A percentile compares a stretch with the other conserved stretches of the same genome.
These are phyloP conservation scores for Lucilia sericata DNA, from an alignment of 1,140 invertebrate species.

Conservation along the genomic window DNA sequence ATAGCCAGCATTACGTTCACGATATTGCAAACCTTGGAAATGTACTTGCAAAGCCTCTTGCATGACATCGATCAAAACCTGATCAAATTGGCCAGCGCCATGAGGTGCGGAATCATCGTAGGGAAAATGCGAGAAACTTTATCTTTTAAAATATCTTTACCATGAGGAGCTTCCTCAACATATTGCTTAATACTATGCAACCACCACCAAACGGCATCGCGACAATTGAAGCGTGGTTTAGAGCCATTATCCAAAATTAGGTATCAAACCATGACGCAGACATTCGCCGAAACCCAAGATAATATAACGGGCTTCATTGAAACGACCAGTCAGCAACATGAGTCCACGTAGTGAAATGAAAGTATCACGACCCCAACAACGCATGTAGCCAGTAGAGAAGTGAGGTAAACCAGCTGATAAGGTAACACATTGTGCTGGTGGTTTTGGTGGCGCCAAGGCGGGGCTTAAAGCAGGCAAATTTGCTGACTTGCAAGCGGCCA, in stretches of 20 bases:
- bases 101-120: conserved; percentile 81
- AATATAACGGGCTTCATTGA: conserved; percentile 88
- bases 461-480: conserved; percentile 83
- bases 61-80: conserved; percentile 89
- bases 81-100: conserved; percentile 75
- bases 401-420: conserved; percentile 87
- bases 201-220: conserved; percentile 99
- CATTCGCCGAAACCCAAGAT: conserved; percentile 92
- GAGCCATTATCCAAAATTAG: conserved; percentile 93
- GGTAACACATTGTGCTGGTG: conserved; percentile 69
- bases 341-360: conserved; percentile 95
- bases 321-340: conserved; percentile 84
- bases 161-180: conserved; percentile 79
- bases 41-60: conserved; percentile 93
- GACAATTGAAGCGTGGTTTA: conserved; percentile 89
- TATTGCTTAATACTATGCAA: conserved; percentile 91
- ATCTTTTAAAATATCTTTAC: conserved; percentile 80
- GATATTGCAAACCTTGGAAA: conserved; percentile 90
- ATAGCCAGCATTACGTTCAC: conserved; percentile 93
- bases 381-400: conserved; percentile 93
- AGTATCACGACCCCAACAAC: conserved; percentile 99
- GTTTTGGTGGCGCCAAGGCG: conserved; percentile 75
- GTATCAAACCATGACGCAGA: conserved; percentile 96
- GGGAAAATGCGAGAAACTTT: conserved; percentile 85
- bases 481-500: conserved; percentile 80